phyloP scores from a whole-genome alignment of 2,888 invertebrate genomes.

The Dioctria rufipes region DNA sequence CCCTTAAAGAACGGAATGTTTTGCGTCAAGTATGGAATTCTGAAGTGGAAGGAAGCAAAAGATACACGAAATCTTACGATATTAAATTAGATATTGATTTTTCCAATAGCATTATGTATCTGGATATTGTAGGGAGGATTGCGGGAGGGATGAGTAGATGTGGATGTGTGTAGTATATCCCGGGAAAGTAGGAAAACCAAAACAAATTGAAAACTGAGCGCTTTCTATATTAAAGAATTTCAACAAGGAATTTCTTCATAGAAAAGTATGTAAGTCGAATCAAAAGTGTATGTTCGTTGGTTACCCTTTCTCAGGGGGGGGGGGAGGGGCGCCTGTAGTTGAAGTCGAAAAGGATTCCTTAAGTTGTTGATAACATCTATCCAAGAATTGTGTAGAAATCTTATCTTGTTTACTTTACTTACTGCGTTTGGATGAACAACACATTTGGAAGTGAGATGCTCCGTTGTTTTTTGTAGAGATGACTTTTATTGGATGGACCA shows the following conservation, averaged over 20 bases:
- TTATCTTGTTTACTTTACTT: constrained; percentile 16
- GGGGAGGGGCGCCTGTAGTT: no score
- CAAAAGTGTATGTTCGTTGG: no score
- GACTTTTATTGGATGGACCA: constrained; percentile 10
- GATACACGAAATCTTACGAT: constrained; percentile 6
- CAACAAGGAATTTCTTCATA: not conserved
- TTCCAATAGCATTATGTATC: not conserved
- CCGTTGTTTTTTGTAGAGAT: constrained; percentile 26
- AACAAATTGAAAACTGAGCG: no score
- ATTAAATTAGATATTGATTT: constrained; percentile 33
- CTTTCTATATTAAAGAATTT: not conserved
- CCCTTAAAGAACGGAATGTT: constrained; percentile 1
- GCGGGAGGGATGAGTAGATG: not conserved
- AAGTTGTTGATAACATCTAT: not conserved
- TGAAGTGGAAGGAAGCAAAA: not conserved
- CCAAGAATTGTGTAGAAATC: not conserved
- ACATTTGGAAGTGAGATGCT: constrained; percentile 48
- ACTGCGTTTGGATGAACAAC: constrained; percentile 37
- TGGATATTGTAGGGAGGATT: not conserved
- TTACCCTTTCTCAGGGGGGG: no score
- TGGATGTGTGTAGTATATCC: no score
- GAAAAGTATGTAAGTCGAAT: not conserved
- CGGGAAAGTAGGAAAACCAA: no score
- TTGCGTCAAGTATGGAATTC: not conserved
- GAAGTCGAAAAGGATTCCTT: no score